These are phyloP conservation scores for Drosophila tsacasi DNA, from an alignment of 1,140 invertebrate species.

Conservation along the genomic window DNA sequence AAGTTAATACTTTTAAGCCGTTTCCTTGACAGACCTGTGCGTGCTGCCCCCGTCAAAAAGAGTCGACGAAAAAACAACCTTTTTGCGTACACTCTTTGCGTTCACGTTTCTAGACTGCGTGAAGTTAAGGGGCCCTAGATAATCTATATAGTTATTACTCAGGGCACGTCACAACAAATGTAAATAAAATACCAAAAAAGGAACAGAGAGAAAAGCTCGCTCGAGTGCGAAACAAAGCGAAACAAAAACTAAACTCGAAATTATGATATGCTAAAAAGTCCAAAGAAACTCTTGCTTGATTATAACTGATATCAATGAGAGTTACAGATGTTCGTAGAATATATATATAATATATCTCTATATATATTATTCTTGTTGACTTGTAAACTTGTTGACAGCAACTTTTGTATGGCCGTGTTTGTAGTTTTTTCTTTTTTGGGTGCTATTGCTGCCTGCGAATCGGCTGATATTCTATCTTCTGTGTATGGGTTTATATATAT, in stretches of 20 bases:
- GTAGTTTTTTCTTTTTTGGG: slow-evolving; percentile 34
- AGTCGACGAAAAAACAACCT: slow-evolving; percentile 17
- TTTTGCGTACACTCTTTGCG: slow-evolving; percentile 1
- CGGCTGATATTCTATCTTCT: slow-evolving; percentile 74
- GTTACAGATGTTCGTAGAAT: slow-evolving; percentile 9
- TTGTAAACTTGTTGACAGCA: slow-evolving; percentile 79
- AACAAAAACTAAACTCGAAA: slow-evolving; percentile 71
- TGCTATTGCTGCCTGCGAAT: slow-evolving; percentile 58
- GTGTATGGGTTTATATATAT: slow-evolving; percentile 24
- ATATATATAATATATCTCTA: background rate
- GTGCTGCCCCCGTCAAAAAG: slow-evolving; percentile 34
- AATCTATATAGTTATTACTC: slow-evolving; percentile 79
- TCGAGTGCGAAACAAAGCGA: slow-evolving; percentile 41
- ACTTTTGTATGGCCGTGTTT: slow-evolving; percentile 53
- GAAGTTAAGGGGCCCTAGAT: slow-evolving; percentile 15
- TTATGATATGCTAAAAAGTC: slow-evolving; percentile 78
- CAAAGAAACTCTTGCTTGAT: slow-evolving; percentile 63
- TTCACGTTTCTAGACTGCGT: slow-evolving; percentile 47
- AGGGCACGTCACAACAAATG: slow-evolving; percentile 77
- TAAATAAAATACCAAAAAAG: slow-evolving; percentile 59
- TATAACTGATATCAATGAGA: slow-evolving; percentile 25
- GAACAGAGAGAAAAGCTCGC: slow-evolving; percentile 13
- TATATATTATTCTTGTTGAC: slow-evolving; percentile 20
- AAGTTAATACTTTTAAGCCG: slow-evolving; percentile 21
- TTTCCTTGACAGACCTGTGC: slow-evolving; percentile 64